Percentiles rank a stretch among this genome's conserved stretches.
Conservation (phyloP, 2,113 vertebrate genomes). For the Ailurus styani region DNA sequence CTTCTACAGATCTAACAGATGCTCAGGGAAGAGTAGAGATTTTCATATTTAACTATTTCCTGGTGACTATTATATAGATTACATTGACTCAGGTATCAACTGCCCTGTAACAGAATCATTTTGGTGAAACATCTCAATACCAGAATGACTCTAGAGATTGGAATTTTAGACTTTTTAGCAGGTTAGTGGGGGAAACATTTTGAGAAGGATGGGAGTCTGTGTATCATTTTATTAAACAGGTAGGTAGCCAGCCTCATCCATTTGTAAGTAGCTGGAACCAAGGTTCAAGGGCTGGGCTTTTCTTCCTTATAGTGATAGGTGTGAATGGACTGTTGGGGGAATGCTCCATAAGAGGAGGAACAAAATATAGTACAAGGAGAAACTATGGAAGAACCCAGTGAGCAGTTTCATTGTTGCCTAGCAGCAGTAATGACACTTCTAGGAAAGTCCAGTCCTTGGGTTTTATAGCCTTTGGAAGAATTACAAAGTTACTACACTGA, state of each 20-base stretch:
- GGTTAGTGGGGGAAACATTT: neutral
- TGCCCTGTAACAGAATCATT: neutral
- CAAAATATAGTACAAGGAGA: neutral
- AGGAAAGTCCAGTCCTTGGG: neutral
- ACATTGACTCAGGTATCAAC: neutral
- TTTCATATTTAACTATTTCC: neutral
- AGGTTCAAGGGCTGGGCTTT: neutral
- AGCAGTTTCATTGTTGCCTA: neutral
- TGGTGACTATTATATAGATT: neutral
- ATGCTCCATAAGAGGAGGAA: neutral
- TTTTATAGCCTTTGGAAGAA: neutral
- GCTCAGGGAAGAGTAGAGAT: neutral
- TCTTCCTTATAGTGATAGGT: neutral
- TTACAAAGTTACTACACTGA: conserved; percentile 12
- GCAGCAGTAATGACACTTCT: neutral
- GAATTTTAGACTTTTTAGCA: neutral
- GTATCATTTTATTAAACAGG: neutral
- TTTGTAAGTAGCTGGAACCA: neutral
- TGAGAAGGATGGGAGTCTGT: neutral
- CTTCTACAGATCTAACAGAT: neutral
- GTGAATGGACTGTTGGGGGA: neutral
- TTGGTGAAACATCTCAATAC: neutral
- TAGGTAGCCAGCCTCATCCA: neutral
- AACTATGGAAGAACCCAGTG: neutral
- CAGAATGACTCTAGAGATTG: neutral